Conservation (phyloP, 2,113 vertebrate species). For the rabbit (Oryctolagus cuniculus) region DNA sequence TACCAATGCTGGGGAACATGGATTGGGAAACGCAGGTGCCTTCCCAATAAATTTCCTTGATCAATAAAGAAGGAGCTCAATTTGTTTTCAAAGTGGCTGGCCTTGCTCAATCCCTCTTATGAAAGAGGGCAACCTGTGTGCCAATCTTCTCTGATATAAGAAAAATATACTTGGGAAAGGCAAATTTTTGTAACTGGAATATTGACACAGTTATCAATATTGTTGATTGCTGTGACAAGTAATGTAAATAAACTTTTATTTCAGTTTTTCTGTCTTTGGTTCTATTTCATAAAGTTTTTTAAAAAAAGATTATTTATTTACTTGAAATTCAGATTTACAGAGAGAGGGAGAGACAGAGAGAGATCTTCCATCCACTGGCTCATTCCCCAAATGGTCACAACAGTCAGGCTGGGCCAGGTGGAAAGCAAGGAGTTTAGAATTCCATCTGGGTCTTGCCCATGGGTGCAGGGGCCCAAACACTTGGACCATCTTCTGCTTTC, state of each 20-base stretch:
- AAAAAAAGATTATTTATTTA: no score
- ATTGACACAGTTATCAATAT: slow-evolving; percentile 28
- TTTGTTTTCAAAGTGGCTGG: background rate
- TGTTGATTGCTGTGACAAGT: slow-evolving; percentile 23
- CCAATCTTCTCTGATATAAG: background rate
- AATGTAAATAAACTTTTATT: slow-evolving; percentile 44
- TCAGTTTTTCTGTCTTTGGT: slow-evolving; percentile 29
- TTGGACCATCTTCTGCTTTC: no score
- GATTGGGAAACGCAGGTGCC: background rate
- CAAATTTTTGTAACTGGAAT: slow-evolving; percentile 27
- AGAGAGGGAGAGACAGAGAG: no score
- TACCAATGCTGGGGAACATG: background rate
- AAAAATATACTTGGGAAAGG: background rate
- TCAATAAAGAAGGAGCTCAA: background rate
- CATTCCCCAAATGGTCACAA: no score
- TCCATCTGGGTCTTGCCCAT: no score
- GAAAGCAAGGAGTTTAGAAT: no score
- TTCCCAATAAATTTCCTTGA: background rate
- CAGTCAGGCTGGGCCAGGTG: no score
- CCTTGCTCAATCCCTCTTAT: background rate
- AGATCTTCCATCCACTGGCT: no score
- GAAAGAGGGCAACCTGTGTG: background rate
- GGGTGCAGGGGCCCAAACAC: no score
- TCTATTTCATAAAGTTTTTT: background rate
- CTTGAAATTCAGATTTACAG: no score